A percentile compares a stretch with the other conserved stretches of the same genome.
Conservation (phyloP, 2,113 vertebrate genomes). For the Cyprinodon tularosa region DNA sequence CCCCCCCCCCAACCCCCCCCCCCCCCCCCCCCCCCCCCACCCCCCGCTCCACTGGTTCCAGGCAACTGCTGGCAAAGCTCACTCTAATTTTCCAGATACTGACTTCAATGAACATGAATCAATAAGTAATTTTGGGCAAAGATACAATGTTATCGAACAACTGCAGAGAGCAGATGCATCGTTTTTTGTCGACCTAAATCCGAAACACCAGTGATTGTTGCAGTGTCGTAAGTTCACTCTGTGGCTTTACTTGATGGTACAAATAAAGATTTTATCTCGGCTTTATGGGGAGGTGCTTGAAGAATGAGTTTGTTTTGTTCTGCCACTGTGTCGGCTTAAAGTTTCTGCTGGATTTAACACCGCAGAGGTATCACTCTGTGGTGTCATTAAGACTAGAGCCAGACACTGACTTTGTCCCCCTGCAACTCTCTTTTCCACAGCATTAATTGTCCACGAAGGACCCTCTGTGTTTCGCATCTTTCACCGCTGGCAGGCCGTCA, state of each 20-base stretch:
- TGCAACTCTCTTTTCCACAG: constrained; percentile 75
- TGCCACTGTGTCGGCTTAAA: constrained; percentile 30
- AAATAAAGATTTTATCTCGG: constrained; percentile 47
- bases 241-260: constrained; percentile 26
- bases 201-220: constrained; percentile 12
- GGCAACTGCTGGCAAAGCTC: constrained; percentile 40
- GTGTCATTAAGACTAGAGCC: constrained; percentile 44
- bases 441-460: constrained; percentile 96
- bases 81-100: constrained; percentile 75
- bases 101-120: constrained; percentile 77
- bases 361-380: constrained; percentile 42
- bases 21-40: too few relatives aligned
- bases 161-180: constrained; percentile 49
- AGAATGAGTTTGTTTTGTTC: constrained; percentile 46
- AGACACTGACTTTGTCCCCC: constrained; percentile 47
- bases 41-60: not conserved
- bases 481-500: constrained; percentile 98
- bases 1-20: too few relatives aligned
- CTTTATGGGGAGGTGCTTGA: constrained; percentile 32
- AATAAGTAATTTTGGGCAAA: constrained; percentile 80
- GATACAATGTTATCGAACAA: constrained; percentile 62
- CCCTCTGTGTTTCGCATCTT: constrained; percentile 98
- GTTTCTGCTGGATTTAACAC: constrained; percentile 34
- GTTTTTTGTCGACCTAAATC: constrained; percentile 46
- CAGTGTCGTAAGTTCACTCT: constrained; percentile 23